Conservation (phyloP, 2,888 invertebrate species). For the Platycnemis pennipes region DNA sequence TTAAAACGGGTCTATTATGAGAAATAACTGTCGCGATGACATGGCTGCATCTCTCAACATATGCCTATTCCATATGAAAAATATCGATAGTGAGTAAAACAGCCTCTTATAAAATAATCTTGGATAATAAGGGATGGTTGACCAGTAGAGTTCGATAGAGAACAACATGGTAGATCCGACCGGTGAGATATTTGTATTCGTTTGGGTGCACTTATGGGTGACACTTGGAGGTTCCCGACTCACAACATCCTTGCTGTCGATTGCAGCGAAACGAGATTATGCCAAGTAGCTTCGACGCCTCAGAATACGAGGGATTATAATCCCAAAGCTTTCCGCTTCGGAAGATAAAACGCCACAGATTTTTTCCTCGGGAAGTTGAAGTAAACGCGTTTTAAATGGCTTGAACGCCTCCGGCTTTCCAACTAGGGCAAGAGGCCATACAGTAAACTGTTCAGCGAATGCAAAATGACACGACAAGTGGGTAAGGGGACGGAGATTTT, state of each 20-base stretch:
- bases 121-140: too few relatives aligned
- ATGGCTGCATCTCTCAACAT: too few relatives aligned
- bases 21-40: too few relatives aligned
- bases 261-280: not conserved
- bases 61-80: too few relatives aligned
- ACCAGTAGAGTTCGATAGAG: too few relatives aligned
- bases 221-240: not conserved
- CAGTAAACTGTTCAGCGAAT: not conserved
- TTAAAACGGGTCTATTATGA: too few relatives aligned
- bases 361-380: constrained; percentile 5
- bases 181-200: too few relatives aligned
- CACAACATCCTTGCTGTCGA: not conserved
- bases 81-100: too few relatives aligned
- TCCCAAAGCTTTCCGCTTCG: not conserved
- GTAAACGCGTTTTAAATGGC: not conserved
- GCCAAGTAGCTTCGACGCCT: not conserved
- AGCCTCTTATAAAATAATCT: too few relatives aligned
- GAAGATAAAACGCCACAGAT: not conserved
- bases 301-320: not conserved
- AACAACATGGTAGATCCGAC: too few relatives aligned
- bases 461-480: not conserved
- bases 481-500: not conserved
- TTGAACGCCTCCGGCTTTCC: not conserved
- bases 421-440: not conserved
- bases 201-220: not conserved